phyloP scores from a whole-genome alignment of 2,113 vertebrate species.

The Numida meleagris region DNA sequence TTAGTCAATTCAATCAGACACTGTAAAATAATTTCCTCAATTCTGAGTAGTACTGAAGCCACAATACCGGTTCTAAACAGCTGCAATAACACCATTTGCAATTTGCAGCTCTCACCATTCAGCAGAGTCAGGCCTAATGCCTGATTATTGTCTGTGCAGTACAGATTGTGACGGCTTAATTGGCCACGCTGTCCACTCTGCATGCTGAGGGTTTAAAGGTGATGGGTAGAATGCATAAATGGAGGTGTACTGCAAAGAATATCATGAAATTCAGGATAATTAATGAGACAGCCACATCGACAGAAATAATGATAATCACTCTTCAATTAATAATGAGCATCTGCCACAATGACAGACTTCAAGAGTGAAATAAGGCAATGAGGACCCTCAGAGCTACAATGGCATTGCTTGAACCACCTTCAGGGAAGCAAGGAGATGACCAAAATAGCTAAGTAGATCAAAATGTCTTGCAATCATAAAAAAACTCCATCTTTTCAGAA shows the following conservation, averaged over 20 bases:
- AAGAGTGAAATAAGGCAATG: rapidly evolving
- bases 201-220: not conserved
- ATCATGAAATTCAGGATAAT: not conserved
- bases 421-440: not conserved
- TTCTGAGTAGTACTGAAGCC: not conserved
- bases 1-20: not conserved
- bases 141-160: not conserved
- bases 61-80: not conserved
- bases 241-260: not conserved
- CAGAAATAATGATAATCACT: not conserved
- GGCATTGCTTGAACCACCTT: not conserved
- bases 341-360: not conserved
- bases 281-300: not conserved
- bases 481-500: not conserved
- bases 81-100: not conserved
- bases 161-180: rapidly evolving
- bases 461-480: not conserved
- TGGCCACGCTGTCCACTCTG: not conserved
- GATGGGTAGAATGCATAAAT: not conserved
- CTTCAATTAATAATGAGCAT: not conserved
- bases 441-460: not conserved
- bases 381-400: not conserved
- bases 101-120: not conserved
- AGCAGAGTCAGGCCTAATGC: not conserved
- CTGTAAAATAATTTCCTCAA: not conserved